Percentiles rank a stretch among this genome's conserved stretches.
These are phyloP conservation scores for Melozone crissalis DNA, from an alignment of 2,113 vertebrate species.

Conservation along the genomic window DNA sequence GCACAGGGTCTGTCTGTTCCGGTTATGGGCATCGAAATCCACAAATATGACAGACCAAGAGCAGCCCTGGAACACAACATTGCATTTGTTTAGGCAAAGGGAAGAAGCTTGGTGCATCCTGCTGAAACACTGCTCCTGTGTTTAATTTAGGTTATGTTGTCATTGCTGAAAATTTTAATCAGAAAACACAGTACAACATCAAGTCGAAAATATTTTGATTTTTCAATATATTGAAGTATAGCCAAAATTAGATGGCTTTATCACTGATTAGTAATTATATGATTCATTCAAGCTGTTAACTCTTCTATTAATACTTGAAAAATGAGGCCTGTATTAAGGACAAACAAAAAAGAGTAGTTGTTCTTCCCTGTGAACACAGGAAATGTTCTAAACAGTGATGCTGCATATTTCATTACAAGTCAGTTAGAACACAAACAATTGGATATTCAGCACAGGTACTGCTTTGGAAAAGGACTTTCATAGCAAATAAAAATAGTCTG, in stretches of 20 bases:
- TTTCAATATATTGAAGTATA: neutral
- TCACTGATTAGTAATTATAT: neutral
- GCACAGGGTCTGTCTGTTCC: slow-evolving; percentile 93
- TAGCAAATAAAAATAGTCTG: neutral
- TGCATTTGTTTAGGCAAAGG: neutral
- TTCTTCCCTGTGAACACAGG: neutral
- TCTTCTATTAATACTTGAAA: neutral
- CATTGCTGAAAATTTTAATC: neutral
- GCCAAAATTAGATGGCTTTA: neutral
- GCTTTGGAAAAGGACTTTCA: neutral
- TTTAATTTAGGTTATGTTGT: neutral
- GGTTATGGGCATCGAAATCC: slow-evolving; percentile 96
- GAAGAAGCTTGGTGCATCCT: neutral
- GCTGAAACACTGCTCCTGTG: neutral
- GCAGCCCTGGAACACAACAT: slow-evolving; percentile 84
- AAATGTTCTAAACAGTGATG: neutral
- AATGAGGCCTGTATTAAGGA: neutral
- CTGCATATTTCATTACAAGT: neutral
- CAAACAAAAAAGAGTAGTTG: neutral
- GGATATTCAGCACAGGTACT: neutral
- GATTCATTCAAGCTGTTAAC: neutral
- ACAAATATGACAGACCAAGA: slow-evolving; percentile 99
- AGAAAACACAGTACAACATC: neutral
- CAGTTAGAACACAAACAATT: neutral
- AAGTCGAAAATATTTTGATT: neutral